Evolutionary conservation across 2,113 vertebrate species (phyloP).

Genomic region (Otis tarda): DNA sequence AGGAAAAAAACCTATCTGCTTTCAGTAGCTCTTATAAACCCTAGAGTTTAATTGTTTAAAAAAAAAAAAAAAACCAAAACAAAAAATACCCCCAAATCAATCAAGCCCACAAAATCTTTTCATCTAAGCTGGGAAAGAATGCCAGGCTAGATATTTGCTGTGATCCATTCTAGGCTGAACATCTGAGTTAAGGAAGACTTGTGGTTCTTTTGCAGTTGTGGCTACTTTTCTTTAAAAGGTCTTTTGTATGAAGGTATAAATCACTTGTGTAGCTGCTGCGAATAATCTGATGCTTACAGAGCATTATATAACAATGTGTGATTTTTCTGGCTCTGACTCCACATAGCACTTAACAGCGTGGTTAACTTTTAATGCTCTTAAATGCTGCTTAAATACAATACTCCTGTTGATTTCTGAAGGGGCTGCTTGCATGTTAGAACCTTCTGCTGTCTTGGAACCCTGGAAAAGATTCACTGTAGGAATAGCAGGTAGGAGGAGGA

Average conservation of each 20-base stretch:
- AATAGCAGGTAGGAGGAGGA: neutral
- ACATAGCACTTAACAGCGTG: rapidly evolving
- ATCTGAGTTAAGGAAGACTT: neutral
- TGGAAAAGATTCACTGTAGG: neutral
- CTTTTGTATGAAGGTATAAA: neutral
- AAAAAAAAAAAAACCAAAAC: neutral
- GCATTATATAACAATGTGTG: neutral
- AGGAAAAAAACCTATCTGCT: neutral
- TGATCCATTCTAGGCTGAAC: neutral
- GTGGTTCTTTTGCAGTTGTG: neutral
- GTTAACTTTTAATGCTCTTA: neutral
- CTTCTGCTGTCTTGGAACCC: neutral
- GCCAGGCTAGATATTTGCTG: neutral
- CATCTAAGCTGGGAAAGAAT: neutral
- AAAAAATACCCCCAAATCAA: neutral
- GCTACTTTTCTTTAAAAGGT: neutral
- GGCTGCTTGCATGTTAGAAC: neutral
- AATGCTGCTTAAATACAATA: neutral
- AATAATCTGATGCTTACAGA: neutral
- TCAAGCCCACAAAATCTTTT: neutral
- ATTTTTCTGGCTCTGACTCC: neutral
- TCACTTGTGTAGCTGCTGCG: neutral
- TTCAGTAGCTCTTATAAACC: neutral
- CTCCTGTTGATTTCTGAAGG: neutral
- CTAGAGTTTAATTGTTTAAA: neutral